Percentiles rank a stretch among this genome's conserved stretches.
These are phyloP conservation scores for Eretmocerus hayati DNA, from an alignment of 2,888 invertebrate genomes.

Conservation along the genomic window DNA sequence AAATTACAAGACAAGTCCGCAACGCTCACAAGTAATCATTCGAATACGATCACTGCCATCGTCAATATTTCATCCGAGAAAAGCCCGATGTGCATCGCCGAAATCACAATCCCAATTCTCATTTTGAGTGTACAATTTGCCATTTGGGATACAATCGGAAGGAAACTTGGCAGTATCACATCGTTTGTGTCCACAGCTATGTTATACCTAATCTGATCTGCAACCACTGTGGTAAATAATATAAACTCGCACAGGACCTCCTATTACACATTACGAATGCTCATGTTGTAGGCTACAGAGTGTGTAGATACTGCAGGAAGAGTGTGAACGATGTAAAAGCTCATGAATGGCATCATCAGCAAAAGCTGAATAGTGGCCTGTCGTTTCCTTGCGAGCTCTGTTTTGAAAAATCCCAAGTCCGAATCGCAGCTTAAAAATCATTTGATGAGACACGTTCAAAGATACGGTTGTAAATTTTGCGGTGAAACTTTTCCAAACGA, in stretches of 20 bases:
- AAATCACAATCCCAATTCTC: constrained; percentile 29
- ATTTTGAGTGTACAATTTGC: constrained; percentile 33
- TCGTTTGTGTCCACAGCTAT: constrained; percentile 16
- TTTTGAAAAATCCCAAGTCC: constrained; percentile 29
- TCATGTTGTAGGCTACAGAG: constrained; percentile 20
- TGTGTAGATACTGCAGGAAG: constrained; percentile 35
- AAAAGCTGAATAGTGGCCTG: constrained; percentile 8
- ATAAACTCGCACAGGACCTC: constrained; percentile 39
- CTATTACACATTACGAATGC: constrained; percentile 28
- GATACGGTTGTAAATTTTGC: constrained; percentile 30
- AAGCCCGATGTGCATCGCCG: constrained; percentile 28
- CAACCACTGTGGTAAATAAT: constrained; percentile 35
- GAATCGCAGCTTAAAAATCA: constrained; percentile 33
- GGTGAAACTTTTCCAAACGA: constrained; percentile 27
- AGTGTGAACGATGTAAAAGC: constrained; percentile 29
- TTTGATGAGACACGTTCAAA: constrained; percentile 27
- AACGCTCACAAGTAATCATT: constrained; percentile 25
- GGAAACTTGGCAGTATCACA: constrained; percentile 15
- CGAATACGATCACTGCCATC: constrained; percentile 28
- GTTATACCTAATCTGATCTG: constrained; percentile 25
- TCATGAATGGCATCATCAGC: constrained; percentile 35
- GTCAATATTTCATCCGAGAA: constrained; percentile 23
- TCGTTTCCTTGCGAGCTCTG: constrained; percentile 30
- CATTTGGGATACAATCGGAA: constrained; percentile 35
- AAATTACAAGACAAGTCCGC: constrained; percentile 25